phyloP scores from a whole-genome alignment of 2,113 vertebrate species.

The Archocentrus centrarchus region DNA sequence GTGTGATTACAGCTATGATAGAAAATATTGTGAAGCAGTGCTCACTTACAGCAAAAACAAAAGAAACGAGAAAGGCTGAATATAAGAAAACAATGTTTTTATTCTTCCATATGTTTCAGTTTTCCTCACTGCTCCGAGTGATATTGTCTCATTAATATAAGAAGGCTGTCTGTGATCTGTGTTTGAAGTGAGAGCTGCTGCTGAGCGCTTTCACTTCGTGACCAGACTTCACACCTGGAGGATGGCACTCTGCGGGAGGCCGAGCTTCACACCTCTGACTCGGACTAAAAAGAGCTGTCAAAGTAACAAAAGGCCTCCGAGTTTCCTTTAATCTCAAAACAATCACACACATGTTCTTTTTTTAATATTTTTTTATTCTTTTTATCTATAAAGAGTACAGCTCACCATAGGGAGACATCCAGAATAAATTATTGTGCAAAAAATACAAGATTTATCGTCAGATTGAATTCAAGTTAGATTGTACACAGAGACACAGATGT shows the following conservation, averaged over 20 bases:
- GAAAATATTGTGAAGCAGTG: background rate
- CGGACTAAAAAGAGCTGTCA: constrained; percentile 18
- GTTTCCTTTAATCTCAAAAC: background rate
- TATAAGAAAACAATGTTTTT: accelerated
- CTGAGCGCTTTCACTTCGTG: background rate
- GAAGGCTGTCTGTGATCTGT: background rate
- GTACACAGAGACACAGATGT: constrained; percentile 11
- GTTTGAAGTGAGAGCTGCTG: constrained; percentile 30
- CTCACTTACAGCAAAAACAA: background rate
- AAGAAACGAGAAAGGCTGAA: background rate
- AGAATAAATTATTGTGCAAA: constrained; percentile 47
- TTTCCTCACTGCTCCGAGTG: background rate
- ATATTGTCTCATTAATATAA: accelerated
- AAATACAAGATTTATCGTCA: background rate
- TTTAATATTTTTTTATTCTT: constrained; percentile 24
- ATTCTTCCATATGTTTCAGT: background rate
- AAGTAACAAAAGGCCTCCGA: background rate
- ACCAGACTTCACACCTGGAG: constrained; percentile 47
- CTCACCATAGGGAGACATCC: constrained; percentile 68
- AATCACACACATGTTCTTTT: background rate
- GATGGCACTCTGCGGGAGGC: constrained; percentile 34
- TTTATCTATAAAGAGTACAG: constrained; percentile 22
- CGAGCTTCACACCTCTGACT: background rate
- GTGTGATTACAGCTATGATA: background rate
- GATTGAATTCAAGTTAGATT: constrained; percentile 7